phyloP scores from a whole-genome alignment of 2,888 invertebrate species.

The Tenodera sinensis region DNA sequence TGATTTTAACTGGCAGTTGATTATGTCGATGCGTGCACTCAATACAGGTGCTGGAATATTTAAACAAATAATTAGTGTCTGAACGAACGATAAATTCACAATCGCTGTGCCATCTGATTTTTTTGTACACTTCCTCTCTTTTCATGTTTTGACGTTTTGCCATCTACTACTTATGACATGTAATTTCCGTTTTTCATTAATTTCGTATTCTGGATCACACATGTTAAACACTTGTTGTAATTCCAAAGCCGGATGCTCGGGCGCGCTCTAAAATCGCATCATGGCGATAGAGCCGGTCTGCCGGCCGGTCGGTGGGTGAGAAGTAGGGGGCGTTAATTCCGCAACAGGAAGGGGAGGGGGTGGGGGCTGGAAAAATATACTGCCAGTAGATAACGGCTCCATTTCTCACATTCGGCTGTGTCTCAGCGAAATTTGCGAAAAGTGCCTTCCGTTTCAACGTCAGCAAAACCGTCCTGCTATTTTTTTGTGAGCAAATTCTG shows the following conservation, averaged over 20 bases:
- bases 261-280: neutral
- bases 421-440: neutral
- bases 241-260: neutral
- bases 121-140: neutral
- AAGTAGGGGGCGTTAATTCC: neutral
- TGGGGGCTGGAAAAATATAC: neutral
- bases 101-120: neutral
- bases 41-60: neutral
- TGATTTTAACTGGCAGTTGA: neutral
- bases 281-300: neutral
- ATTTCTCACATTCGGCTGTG: neutral
- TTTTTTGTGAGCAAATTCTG: neutral
- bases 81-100: neutral
- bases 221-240: neutral
- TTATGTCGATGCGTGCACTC: neutral
- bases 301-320: neutral
- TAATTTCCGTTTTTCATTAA: neutral
- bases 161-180: neutral
- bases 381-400: neutral
- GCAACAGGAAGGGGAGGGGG: neutral
- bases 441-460: neutral
- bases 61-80: neutral
- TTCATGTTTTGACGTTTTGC: neutral
- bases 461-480: neutral
- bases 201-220: neutral